Evolutionary conservation across 2,113 vertebrate species (phyloP), one percentile per base, ranked within the genome.

Genomic region (Atrichornis clamosus): DNA sequence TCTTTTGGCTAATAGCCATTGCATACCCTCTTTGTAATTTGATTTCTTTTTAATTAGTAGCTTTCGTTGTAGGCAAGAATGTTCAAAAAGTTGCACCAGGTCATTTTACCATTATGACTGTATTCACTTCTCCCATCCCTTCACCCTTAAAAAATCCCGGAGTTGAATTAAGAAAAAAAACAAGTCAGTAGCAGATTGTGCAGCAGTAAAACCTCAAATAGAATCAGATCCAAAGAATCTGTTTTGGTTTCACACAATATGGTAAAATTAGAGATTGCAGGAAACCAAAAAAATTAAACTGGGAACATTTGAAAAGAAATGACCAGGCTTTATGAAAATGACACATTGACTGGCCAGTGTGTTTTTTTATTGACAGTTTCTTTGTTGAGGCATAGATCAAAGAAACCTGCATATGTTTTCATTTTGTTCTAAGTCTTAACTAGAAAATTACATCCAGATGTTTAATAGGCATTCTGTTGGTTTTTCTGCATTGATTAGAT

Each of bases 361-460:
- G 86, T 55, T 97, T 97, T 96, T 98, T 97, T 95, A 98, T 98
- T 96, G 58, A 97, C 98, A 96, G 92, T 98, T 98, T 98, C 98
- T 98, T 98, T 98, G 98, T 98, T 98, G 97, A 97, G 93, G 96
- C 56, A 41, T 86, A 98, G 97, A 98, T 98, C 98, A 98, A 98
- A 98, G 97, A 97, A 97, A 96, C 95, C 86, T 97, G 92, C 98
- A 97, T 98, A 96, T 98, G 98, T 98, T 98, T 98, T 98, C 97
- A 58, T 98, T 98, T 98, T 98, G 98, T 98, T 98, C 96, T 97
- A 98, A 98, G 97, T 97, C 97, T 98, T 98, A 98, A 98, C 97
- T 97, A 97, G 97, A 98, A 98, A 98, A 98, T 98, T 98, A 96
- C 97, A 98, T 98, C 98, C 98, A 98, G 98, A 98, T 98, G 98